Evolutionary conservation across 2,888 invertebrate genomes (phyloP), one percentile per base, ranked within the genome.

Genomic region (Gryllus longicercus): DNA sequence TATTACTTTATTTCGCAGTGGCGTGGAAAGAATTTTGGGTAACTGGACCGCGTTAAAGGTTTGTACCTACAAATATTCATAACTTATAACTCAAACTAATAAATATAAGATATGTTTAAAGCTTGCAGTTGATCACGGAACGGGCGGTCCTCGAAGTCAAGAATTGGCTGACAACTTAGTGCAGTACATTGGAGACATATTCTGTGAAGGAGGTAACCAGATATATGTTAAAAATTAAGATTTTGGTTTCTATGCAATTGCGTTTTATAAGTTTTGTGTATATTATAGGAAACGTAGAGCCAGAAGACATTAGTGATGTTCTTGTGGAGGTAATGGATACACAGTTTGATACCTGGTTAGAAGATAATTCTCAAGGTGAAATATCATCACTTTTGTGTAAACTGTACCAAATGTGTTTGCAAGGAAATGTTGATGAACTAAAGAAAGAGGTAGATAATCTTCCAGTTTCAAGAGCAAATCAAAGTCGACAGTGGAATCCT

Each of bases 21-120:
- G 63, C 14, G 63, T 63, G n/a, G 63, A 63, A 63, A 63, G 63
- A 63, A 5, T 63, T 63, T 63, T 63, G n/a, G 16, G 14, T 1
- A 63, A 63, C n/a, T 63, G 63, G 63, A 63, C 63, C n/a, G 63
- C 63, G 16, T n/a, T 63, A 63, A 63, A 63, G 63, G 63, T 63
- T 63, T 63, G 63, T 63, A 18, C n/a, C 16, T 63, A 63, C 2
- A 63, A 16, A 16, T 63, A 14, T 63, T 63, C 12, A 63, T 63
- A 18, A 4, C 63, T 18, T 0, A 4, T 4, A n/a, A n/a, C 14
- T 0, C 3, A 18, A 18, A 63, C 8, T 63, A n/a, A 5, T 63
- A 18, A 63, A 63, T 63, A n/a, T 63, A 18, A 63, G 14, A 63
- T 11, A 11, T 63, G 5, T 63, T 38, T 38, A 8, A 12, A 63